A percentile compares a stretch with the other conserved stretches of the same genome.
Conservation (phyloP, 2,113 vertebrate genomes). For the Callaeas wilsoni region DNA sequence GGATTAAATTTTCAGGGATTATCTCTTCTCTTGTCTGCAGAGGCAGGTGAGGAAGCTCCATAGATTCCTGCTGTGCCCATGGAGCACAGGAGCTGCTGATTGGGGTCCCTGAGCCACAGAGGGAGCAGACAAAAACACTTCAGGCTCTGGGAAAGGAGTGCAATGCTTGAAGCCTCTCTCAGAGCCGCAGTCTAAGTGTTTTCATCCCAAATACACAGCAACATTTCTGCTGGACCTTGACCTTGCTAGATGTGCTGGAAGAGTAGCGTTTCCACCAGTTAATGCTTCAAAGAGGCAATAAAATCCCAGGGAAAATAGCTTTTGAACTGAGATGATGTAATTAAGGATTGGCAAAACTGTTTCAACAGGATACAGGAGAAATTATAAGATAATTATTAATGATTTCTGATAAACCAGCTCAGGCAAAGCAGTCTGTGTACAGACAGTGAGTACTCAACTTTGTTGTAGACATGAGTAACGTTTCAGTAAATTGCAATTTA, state of each 20-base stretch:
- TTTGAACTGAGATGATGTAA: not conserved
- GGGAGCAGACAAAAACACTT: not conserved
- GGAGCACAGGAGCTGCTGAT: not conserved
- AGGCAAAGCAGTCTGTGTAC: not conserved
- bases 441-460: not conserved
- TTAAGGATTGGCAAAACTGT: not conserved
- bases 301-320: not conserved
- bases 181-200: not conserved
- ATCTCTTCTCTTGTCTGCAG: not conserved
- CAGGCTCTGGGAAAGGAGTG: not conserved
- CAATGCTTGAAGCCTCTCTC: not conserved
- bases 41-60: not conserved
- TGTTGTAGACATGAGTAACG: not conserved
- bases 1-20: not conserved
- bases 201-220: not conserved
- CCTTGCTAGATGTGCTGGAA: not conserved
- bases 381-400: not conserved
- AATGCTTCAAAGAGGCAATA: not conserved
- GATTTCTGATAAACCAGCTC: not conserved
- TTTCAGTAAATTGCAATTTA: not conserved
- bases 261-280: not conserved
- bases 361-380: not conserved
- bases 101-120: not conserved
- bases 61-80: accelerated
- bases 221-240: not conserved